These are phyloP conservation scores for Tenualosa thibaudeaui DNA, from an alignment of 2,797 vertebrate species.

Conservation along the genomic window DNA sequence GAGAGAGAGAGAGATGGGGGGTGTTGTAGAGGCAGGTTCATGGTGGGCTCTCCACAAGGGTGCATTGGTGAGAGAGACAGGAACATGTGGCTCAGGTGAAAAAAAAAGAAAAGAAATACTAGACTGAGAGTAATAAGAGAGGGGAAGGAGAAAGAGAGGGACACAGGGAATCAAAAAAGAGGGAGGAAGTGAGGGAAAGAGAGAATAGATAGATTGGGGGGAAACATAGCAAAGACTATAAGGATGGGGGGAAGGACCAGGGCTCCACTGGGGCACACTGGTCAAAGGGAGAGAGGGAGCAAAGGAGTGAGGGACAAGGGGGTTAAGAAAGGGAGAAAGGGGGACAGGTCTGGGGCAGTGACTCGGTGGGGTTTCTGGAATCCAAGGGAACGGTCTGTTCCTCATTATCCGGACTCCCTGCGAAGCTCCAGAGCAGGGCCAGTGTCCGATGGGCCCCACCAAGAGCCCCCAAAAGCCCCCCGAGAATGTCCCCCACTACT, in stretches of 20 bases:
- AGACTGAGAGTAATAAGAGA: neutral
- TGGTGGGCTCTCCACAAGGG: neutral
- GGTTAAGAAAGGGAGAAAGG: slow-evolving; percentile 9
- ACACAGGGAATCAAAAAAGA: neutral
- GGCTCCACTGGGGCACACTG: slow-evolving; percentile 18
- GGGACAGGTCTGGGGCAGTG: slow-evolving; percentile 46
- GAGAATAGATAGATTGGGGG: slow-evolving; percentile 20
- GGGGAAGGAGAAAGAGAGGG: neutral
- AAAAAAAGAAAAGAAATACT: neutral
- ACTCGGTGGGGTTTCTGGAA: slow-evolving; percentile 70
- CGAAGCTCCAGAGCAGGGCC: slow-evolving; percentile 36
- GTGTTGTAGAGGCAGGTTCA: slow-evolving; percentile 32
- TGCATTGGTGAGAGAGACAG: neutral
- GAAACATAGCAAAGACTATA: slow-evolving; percentile 35
- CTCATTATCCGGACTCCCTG: slow-evolving; percentile 73
- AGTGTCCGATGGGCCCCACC: slow-evolving; percentile 2
- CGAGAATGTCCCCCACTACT: slow-evolving; percentile 1
- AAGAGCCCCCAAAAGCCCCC: slow-evolving; percentile 16
- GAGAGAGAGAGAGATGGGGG: slow-evolving; percentile 20
- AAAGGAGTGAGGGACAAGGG: neutral
- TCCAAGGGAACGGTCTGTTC: slow-evolving; percentile 74
- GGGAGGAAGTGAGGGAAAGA: neutral
- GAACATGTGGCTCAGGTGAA: neutral
- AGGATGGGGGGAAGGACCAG: slow-evolving; percentile 45
- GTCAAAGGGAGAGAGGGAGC: neutral